These are phyloP conservation scores for Tanypteryx hageni DNA, from an alignment of 2,888 invertebrate species.

Conservation along the genomic window DNA sequence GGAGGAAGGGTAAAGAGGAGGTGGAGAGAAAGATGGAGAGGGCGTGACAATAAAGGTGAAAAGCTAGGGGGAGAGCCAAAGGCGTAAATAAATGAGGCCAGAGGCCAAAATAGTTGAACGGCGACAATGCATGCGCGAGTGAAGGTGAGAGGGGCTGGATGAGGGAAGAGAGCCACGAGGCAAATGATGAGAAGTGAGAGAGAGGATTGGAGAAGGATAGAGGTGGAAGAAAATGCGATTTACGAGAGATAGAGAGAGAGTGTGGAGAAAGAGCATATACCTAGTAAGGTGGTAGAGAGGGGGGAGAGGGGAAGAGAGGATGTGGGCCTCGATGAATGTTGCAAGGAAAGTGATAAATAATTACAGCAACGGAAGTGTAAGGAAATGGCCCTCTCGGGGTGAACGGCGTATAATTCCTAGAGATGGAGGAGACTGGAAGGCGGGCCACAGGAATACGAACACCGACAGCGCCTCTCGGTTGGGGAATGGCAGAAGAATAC, in stretches of 20 bases:
- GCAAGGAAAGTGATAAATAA: constrained; percentile 61
- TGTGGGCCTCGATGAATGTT: background rate
- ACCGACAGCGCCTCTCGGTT: background rate
- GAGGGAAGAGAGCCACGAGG: background rate
- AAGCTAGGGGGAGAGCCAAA: background rate
- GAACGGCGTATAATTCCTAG: constrained; percentile 36
- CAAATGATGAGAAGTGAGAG: background rate
- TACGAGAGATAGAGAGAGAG: no score
- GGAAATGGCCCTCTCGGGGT: constrained; percentile 26
- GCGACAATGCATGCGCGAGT: constrained; percentile 25
- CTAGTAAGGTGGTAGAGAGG: background rate
- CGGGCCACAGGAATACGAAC: no score
- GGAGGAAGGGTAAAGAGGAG: no score
- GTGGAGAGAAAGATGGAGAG: background rate
- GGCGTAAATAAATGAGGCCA: background rate
- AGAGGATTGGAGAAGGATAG: background rate
- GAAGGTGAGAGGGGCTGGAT: background rate
- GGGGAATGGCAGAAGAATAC: background rate
- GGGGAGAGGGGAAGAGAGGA: background rate
- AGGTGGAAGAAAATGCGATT: background rate
- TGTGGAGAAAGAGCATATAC: background rate
- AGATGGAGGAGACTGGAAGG: background rate
- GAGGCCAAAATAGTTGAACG: constrained; percentile 47
- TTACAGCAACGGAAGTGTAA: constrained; percentile 48
- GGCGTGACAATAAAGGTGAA: background rate